Evolutionary conservation across 2,888 invertebrate species (phyloP).

Genomic region (Stegana nigrithorax): DNA sequence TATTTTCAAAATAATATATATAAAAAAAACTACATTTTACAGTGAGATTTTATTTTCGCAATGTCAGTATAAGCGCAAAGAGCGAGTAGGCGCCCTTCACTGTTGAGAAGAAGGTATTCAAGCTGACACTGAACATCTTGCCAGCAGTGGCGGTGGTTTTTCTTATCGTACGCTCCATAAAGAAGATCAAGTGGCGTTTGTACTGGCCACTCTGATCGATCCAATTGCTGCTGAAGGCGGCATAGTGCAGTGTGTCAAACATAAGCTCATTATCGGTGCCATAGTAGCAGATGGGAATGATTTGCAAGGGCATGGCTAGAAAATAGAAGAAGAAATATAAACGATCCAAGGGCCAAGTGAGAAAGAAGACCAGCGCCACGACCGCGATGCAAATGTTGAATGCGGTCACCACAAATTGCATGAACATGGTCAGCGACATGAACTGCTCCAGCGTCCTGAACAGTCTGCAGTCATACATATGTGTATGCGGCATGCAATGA

Average conservation of each 20-base stretch:
- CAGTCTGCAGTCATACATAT: too few relatives aligned
- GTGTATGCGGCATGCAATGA: too few relatives aligned
- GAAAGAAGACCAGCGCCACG: slow-evolving; percentile 43
- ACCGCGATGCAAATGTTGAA: slow-evolving; percentile 46
- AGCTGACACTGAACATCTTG: slow-evolving; percentile 50
- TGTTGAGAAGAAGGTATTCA: slow-evolving; percentile 48
- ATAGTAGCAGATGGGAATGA: slow-evolving; percentile 55
- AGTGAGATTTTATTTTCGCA: too few relatives aligned
- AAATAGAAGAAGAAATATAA: slow-evolving; percentile 42
- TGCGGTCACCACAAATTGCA: slow-evolving; percentile 47
- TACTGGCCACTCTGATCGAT: slow-evolving; percentile 36
- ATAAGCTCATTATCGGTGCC: slow-evolving; percentile 46
- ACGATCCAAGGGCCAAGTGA: slow-evolving; percentile 32
- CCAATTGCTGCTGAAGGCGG: slow-evolving; percentile 54
- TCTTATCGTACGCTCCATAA: slow-evolving; percentile 48
- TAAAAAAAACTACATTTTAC: too few relatives aligned
- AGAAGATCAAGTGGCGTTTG: slow-evolving; percentile 48
- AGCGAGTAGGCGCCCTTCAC: slow-evolving; percentile 51
- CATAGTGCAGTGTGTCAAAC: slow-evolving; percentile 42
- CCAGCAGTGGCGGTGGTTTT: slow-evolving; percentile 42
- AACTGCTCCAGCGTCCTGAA: slow-evolving; percentile 39
- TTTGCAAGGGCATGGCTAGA: slow-evolving; percentile 38
- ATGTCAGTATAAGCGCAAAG: slow-evolving; percentile 48
- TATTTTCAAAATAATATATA: too few relatives aligned
- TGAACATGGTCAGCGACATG: slow-evolving; percentile 50